A percentile compares a stretch with the other conserved stretches of the same genome.
These are phyloP conservation scores for Trematomus loennbergii DNA, from an alignment of 2,113 vertebrate genomes.

Conservation along the genomic window DNA sequence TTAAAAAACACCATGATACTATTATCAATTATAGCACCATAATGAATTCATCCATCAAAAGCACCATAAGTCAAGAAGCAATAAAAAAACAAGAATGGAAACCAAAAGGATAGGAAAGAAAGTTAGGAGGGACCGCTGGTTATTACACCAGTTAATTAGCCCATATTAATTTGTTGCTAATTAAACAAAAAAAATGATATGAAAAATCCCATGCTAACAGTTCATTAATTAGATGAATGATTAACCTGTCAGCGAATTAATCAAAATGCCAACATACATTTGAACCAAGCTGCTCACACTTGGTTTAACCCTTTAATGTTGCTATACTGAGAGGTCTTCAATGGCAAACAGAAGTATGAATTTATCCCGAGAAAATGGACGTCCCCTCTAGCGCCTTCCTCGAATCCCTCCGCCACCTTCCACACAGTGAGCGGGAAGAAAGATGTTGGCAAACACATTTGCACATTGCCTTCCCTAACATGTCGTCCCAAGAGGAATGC, in stretches of 20 bases:
- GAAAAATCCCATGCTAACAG: slow-evolving; percentile 47
- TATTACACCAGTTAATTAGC: slow-evolving; percentile 76
- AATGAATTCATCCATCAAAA: slow-evolving; percentile 56
- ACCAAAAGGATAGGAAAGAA: slow-evolving; percentile 44
- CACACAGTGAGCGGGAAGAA: slow-evolving; percentile 18
- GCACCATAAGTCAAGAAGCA: slow-evolving; percentile 28
- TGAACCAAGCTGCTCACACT: slow-evolving; percentile 31
- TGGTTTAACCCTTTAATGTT: slow-evolving; percentile 42
- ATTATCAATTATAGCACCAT: slow-evolving; percentile 50
- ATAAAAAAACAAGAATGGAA: slow-evolving; percentile 37
- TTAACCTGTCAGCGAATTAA: slow-evolving; percentile 74
- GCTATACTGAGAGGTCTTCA: background rate
- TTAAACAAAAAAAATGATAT: slow-evolving; percentile 66
- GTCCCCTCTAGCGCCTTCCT: slow-evolving; percentile 13
- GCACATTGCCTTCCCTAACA: slow-evolving; percentile 7
- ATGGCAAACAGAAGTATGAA: slow-evolving; percentile 10
- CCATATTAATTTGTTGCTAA: slow-evolving; percentile 73
- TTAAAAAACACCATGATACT: slow-evolving; percentile 28
- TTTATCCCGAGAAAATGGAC: slow-evolving; percentile 9
- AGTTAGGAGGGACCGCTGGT: slow-evolving; percentile 50
- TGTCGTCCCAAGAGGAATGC: slow-evolving; percentile 39
- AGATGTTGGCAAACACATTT: slow-evolving; percentile 27
- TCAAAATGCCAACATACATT: slow-evolving; percentile 57
- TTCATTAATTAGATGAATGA: slow-evolving; percentile 78
- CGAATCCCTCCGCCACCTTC: slow-evolving; percentile 14